phyloP scores from a whole-genome alignment of 2,113 vertebrate species.

The Neolamprologus variostigma region DNA sequence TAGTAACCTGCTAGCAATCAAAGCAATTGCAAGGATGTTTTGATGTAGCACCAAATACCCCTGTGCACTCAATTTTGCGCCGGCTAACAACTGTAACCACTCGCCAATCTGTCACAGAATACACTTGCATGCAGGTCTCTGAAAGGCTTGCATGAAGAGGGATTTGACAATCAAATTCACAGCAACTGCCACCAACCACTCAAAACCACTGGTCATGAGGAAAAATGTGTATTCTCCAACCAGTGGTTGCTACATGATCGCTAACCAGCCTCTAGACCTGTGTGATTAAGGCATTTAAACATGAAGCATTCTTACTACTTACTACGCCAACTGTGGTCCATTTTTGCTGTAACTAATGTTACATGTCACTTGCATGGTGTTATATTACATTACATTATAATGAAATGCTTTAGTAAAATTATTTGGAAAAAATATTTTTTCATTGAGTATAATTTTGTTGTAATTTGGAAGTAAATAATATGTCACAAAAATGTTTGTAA shows the following conservation, averaged over 20 bases:
- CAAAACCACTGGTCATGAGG: neutral
- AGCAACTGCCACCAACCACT: neutral
- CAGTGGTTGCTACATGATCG: neutral
- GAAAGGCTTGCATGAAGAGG: neutral
- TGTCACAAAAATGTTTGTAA: neutral
- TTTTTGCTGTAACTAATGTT: neutral
- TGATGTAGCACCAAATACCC: neutral
- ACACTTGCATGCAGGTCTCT: neutral
- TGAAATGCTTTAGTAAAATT: neutral
- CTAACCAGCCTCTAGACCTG: neutral
- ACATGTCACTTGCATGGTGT: neutral
- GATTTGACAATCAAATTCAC: neutral
- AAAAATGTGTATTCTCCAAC: neutral
- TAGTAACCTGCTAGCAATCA: neutral
- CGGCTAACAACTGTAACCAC: neutral
- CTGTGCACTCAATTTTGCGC: neutral
- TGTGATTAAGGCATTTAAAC: neutral
- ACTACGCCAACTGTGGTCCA: neutral
- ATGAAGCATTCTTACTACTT: neutral
- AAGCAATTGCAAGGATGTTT: neutral
- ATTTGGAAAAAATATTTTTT: neutral
- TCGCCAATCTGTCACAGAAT: neutral
- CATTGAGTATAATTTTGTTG: neutral
- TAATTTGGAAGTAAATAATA: neutral
- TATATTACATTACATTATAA: neutral